Percentiles rank a stretch among this genome's conserved stretches.
Evolutionary conservation across 37 sponge, comb jelly and placozoan species (phyloP).

Genomic region (Cliona cf. orientalis): DNA sequence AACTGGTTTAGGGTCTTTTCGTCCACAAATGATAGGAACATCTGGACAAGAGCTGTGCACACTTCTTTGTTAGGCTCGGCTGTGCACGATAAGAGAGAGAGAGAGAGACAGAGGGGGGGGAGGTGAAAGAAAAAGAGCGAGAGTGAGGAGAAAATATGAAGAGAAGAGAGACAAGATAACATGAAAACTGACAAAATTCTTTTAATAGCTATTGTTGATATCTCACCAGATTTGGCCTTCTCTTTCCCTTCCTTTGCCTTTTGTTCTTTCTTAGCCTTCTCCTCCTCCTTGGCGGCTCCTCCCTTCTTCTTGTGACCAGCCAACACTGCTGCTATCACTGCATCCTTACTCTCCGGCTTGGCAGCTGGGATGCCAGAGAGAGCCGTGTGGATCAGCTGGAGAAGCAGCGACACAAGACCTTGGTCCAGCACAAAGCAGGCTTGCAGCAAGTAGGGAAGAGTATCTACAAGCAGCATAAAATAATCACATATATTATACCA

Average conservation of each 20-base stretch:
- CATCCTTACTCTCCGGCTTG: not conserved
- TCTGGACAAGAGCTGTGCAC: conserved; percentile 41
- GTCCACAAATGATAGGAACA: conserved; percentile 42
- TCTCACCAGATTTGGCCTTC: conserved; percentile 19
- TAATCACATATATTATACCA: too few species aligned
- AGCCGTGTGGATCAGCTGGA: conserved; percentile 70
- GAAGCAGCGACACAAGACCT: conserved; percentile 73
- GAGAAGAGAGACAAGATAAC: not conserved
- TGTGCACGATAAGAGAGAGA: not conserved
- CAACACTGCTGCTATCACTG: not conserved
- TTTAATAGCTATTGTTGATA: too few species aligned
- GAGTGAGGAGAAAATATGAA: not conserved
- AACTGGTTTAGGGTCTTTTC: conserved; percentile 48
- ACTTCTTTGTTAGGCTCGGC: conserved; percentile 39
- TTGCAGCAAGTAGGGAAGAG: conserved; percentile 63
- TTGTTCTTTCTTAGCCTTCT: conserved; percentile 6
- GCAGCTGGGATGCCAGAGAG: conserved; percentile 62
- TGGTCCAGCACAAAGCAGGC: conserved; percentile 64
- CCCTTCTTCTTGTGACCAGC: not conserved
- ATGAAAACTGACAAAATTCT: not conserved
- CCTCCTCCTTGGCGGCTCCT: conserved; percentile 8
- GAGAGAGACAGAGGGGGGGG: not conserved
- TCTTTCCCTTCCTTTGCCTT: conserved; percentile 5
- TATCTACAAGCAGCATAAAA: conserved; percentile 20
- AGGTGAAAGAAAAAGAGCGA: not conserved